These are phyloP conservation scores for Timema podura DNA, from an alignment of 2,888 invertebrate genomes.

Conservation along the genomic window DNA sequence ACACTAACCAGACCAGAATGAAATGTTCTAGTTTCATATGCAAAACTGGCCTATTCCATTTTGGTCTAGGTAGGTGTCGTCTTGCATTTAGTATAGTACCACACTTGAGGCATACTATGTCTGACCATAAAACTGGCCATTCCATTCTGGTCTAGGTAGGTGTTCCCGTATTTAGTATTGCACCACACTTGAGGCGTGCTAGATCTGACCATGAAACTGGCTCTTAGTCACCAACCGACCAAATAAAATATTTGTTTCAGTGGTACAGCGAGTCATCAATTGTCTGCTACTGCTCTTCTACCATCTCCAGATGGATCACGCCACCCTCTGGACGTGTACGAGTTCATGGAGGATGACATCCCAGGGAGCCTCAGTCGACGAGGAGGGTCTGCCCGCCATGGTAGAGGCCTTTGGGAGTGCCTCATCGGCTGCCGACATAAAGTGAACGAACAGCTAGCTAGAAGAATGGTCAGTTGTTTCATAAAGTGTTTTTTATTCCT, in stretches of 20 bases:
- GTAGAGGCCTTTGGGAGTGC: constrained; percentile 64
- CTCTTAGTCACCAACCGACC: too few relatives aligned
- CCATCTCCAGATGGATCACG: constrained; percentile 73
- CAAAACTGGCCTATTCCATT: too few relatives aligned
- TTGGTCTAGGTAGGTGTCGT: too few relatives aligned
- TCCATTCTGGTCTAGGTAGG: too few relatives aligned
- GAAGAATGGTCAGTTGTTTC: constrained; percentile 60
- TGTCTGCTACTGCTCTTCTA: constrained; percentile 76
- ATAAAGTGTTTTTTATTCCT: not conserved
- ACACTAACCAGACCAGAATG: too few relatives aligned
- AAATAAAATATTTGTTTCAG: constrained; percentile 42
- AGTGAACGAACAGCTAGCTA: constrained; percentile 74
- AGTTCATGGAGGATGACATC: constrained; percentile 58
- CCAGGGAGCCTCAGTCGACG: constrained; percentile 39
- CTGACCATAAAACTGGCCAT: too few relatives aligned
- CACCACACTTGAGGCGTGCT: too few relatives aligned
- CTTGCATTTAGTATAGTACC: too few relatives aligned
- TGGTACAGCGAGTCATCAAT: constrained; percentile 73
- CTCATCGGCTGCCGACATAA: constrained; percentile 70
- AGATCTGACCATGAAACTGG: too few relatives aligned
- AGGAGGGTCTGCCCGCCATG: constrained; percentile 37
- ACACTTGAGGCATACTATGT: too few relatives aligned
- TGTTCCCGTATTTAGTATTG: too few relatives aligned
- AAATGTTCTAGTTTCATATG: too few relatives aligned
- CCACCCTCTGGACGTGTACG: constrained; percentile 68